Conservation (phyloP, 2,113 vertebrate species). For the Chaetorhynchus papuensis region DNA sequence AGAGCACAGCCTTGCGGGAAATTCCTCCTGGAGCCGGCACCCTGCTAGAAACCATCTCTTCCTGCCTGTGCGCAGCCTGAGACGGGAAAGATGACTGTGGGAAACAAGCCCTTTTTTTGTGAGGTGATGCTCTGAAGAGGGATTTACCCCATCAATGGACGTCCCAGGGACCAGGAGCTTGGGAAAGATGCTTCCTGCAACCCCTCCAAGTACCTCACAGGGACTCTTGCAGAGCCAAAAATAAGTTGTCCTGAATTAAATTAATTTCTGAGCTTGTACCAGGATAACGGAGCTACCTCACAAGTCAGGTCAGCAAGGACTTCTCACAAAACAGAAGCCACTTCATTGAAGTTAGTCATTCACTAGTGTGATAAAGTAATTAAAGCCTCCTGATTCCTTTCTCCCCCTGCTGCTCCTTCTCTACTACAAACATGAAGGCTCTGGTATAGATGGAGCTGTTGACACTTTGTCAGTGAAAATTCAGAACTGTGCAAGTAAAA, state of each 20-base stretch:
- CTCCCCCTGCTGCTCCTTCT: background rate
- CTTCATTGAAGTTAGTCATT: constrained; percentile 17
- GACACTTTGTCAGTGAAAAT: constrained; percentile 13
- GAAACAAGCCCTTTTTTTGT: background rate
- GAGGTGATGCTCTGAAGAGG: background rate
- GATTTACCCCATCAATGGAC: background rate
- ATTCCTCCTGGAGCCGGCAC: background rate
- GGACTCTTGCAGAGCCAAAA: background rate
- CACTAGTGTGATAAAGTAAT: background rate
- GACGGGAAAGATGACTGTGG: background rate
- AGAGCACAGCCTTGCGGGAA: background rate
- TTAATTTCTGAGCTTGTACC: background rate
- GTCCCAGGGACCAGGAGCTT: fast-evolving
- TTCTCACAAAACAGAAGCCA: background rate
- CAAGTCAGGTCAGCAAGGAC: background rate
- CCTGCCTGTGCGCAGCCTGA: background rate
- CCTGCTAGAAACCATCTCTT: background rate
- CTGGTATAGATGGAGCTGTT: background rate
- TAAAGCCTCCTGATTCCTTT: background rate
- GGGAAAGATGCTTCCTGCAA: background rate
- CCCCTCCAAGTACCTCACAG: background rate
- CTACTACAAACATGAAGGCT: background rate
- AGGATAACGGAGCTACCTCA: fast-evolving
- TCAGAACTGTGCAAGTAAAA: background rate
- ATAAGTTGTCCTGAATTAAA: background rate